Conservation (phyloP, 2,113 vertebrate genomes). For the Tautogolabrus adspersus region DNA sequence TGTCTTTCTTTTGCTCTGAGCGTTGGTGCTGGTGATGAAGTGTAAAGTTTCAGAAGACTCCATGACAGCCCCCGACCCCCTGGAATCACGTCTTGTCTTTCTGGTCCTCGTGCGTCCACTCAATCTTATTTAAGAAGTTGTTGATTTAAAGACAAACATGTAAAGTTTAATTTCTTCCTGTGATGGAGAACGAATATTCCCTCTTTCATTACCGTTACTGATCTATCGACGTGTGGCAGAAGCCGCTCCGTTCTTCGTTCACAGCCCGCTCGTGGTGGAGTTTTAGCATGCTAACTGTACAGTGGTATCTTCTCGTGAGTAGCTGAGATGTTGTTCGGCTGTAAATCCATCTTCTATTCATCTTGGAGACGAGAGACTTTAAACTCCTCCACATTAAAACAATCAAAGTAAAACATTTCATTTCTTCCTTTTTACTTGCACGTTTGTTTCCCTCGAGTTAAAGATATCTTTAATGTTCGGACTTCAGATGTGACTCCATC, state of each 20-base stretch:
- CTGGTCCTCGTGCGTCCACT: no score
- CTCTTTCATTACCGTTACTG: neutral
- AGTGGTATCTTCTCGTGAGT: conserved; percentile 35
- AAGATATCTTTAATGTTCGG: no score
- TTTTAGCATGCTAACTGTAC: conserved; percentile 50
- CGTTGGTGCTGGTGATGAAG: conserved; percentile 7
- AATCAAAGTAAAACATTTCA: no score
- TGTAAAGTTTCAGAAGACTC: neutral
- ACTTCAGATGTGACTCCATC: no score
- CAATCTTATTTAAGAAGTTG: no score
- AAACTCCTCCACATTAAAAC: no score
- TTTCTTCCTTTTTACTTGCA: no score
- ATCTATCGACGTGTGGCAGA: neutral
- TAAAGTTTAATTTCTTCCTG: no score
- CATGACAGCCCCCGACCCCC: no score
- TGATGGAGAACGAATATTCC: neutral
- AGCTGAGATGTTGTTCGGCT: conserved; percentile 16
- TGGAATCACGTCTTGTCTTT: no score
- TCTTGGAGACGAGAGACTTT: neutral
- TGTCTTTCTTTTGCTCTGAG: neutral
- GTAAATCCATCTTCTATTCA: neutral
- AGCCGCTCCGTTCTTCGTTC: neutral
- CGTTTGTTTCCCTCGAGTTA: no score
- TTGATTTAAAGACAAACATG: no score
- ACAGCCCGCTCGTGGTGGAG: conserved; percentile 48